Evolutionary conservation across 1,140 invertebrate species (phyloP), one percentile per base, ranked within the genome.

Genomic region (Akabosia matsudoensis): DNA sequence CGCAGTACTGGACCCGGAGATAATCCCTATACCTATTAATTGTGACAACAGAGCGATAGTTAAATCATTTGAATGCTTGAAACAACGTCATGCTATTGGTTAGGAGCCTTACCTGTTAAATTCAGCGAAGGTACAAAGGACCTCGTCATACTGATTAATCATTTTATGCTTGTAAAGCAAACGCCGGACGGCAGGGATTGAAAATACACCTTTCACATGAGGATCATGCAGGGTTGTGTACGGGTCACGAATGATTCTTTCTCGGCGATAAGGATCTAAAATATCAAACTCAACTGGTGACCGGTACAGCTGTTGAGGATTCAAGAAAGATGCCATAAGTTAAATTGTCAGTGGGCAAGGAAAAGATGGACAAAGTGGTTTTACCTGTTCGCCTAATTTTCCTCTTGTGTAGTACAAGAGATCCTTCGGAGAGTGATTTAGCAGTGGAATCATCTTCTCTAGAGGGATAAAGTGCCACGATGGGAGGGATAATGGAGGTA

Each of bases 181-280:
- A 4, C 4, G 2, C 13, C 14, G 22, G 13, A 75, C 26, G 33
- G 13, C 7, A 31, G 61, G 54, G 14, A n/a, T 10, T 13, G 2
- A 33, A 18, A 75, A 67, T 18, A 33, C 18, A 3, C 1, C 18
- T 33, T 37, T 75, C 18, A 31, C 30, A 26, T 10, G 1, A 24
- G 74, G 74, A 33, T 75, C 74, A 75, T 75, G 74, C 10, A 75
- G 33, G 1, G 74, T 61, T 7, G 7, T 70, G 74, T 75, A 75
- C 1, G 56, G 56, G 22, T 13, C 2, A 22, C 51, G 22, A 16
- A 70, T 30, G 14, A 75, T 61, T 24, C 61, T 24, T 28, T 67
- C 74, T 18, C 30, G 54, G 33, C 70, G 67, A 22, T 61, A 61
- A n/a, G 54, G 54, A 22, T 61, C 54, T 61, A 16, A 16, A 3